Conservation (phyloP, 1,140 invertebrate genomes). For the Cryptotermes secundus region DNA sequence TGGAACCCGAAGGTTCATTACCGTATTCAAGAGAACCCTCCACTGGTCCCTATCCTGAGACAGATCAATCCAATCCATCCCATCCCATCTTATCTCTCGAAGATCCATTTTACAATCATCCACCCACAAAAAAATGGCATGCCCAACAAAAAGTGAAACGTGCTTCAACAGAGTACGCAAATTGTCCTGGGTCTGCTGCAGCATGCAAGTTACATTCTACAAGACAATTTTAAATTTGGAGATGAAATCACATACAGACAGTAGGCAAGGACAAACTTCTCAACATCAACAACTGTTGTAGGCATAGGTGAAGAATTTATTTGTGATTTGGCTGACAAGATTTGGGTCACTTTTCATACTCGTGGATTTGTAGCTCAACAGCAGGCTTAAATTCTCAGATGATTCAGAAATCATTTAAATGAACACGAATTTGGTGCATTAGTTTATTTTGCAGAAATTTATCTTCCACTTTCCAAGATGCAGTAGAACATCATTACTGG, state of each 20-base stretch:
- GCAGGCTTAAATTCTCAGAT: not conserved
- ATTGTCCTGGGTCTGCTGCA: too few relatives aligned
- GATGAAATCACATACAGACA: not conserved
- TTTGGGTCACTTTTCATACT: not conserved
- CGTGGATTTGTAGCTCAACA: not conserved
- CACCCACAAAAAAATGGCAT: too few relatives aligned
- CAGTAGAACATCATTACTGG: slow-evolving; percentile 40
- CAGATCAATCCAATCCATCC: too few relatives aligned
- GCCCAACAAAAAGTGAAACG: too few relatives aligned
- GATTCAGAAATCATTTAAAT: not conserved
- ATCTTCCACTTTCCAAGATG: slow-evolving; percentile 41
- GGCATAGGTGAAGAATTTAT: not conserved
- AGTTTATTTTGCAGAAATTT: slow-evolving; percentile 42
- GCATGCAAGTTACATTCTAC: too few relatives aligned
- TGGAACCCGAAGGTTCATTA: too few relatives aligned
- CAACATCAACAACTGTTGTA: not conserved
- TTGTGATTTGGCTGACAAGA: not conserved
- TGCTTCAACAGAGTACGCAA: too few relatives aligned
- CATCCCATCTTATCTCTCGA: too few relatives aligned
- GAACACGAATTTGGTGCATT: not conserved
- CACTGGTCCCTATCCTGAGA: too few relatives aligned
- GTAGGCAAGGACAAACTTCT: not conserved
- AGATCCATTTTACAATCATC: too few relatives aligned
- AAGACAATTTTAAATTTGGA: too few relatives aligned
- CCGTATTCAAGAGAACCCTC: too few relatives aligned